Evolutionary conservation across 2,797 vertebrate species (phyloP).

Genomic region (Hydrophis major): DNA sequence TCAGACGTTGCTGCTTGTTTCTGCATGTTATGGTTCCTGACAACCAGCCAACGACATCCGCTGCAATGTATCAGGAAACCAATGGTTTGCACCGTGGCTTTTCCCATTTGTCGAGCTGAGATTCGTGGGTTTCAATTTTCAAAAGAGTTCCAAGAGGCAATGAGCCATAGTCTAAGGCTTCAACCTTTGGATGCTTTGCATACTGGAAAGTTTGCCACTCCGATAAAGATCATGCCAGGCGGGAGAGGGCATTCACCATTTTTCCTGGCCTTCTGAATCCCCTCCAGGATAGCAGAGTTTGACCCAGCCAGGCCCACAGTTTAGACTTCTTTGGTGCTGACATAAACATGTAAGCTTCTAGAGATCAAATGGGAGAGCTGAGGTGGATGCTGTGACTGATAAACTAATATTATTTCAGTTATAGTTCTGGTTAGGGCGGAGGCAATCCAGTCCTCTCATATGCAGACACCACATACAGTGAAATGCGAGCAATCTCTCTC

Average conservation of each 20-base stretch:
- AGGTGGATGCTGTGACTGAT: not conserved
- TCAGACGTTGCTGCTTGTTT: not conserved
- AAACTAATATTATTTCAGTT: not conserved
- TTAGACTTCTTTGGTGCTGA: not conserved
- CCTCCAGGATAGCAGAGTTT: not conserved
- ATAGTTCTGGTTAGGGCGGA: no score
- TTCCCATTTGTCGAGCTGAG: not conserved
- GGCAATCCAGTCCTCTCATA: not conserved
- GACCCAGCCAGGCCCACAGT: not conserved
- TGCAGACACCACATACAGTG: not conserved
- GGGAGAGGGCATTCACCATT: no score
- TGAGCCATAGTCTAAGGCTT: not conserved
- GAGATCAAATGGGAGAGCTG: not conserved
- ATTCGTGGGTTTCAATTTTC: not conserved
- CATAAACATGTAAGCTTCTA: not conserved
- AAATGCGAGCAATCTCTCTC: not conserved
- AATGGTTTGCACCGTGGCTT: not conserved
- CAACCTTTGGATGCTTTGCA: no score
- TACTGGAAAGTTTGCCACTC: not conserved
- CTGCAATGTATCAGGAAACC: not conserved
- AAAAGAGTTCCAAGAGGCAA: not conserved
- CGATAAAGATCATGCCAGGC: rapidly evolving
- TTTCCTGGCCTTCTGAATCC: not conserved
- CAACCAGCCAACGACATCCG: not conserved
- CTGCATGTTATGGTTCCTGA: not conserved